Conservation (phyloP, 2,888 invertebrate species). For the Cephus nigrinus region DNA sequence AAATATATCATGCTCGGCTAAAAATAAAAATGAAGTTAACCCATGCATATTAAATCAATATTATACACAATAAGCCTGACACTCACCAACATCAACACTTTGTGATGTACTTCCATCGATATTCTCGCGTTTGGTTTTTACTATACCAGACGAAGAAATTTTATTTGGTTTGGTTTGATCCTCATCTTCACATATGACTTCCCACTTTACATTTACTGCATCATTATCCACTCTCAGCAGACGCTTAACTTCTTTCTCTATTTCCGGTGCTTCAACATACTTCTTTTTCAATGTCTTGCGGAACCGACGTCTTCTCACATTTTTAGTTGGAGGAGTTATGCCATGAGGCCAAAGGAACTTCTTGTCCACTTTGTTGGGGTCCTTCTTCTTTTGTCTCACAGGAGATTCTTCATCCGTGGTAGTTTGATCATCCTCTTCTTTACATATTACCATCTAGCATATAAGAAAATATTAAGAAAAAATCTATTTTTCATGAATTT, state of each 20-base stretch:
- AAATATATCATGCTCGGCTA: conserved; percentile 87
- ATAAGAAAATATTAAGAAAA: not conserved
- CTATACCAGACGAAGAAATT: conserved; percentile 60
- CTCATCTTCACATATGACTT: conserved; percentile 89
- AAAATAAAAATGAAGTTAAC: conserved; percentile 40
- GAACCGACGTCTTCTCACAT: conserved; percentile 91
- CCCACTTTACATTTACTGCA: conserved; percentile 88
- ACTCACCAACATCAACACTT: conserved; percentile 66
- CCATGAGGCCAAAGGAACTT: conserved; percentile 97
- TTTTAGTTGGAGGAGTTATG: conserved; percentile 94
- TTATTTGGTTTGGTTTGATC: conserved; percentile 69
- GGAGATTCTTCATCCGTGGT: conserved; percentile 83
- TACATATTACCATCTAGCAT: conserved; percentile 81
- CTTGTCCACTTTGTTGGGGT: conserved; percentile 87
- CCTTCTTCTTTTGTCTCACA: conserved; percentile 84
- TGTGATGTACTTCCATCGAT: conserved; percentile 61
- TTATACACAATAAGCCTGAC: conserved; percentile 2
- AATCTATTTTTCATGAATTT: not conserved
- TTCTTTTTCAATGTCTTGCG: conserved; percentile 97
- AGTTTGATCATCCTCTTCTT: conserved; percentile 85
- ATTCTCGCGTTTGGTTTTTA: conserved; percentile 58
- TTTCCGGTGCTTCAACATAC: conserved; percentile 96
- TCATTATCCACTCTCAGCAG: conserved; percentile 92
- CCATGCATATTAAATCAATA: conserved; percentile 1
- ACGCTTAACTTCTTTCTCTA: conserved; percentile 97